phyloP scores from a whole-genome alignment of 2,797 vertebrate species.

The Microchirus variegatus region DNA sequence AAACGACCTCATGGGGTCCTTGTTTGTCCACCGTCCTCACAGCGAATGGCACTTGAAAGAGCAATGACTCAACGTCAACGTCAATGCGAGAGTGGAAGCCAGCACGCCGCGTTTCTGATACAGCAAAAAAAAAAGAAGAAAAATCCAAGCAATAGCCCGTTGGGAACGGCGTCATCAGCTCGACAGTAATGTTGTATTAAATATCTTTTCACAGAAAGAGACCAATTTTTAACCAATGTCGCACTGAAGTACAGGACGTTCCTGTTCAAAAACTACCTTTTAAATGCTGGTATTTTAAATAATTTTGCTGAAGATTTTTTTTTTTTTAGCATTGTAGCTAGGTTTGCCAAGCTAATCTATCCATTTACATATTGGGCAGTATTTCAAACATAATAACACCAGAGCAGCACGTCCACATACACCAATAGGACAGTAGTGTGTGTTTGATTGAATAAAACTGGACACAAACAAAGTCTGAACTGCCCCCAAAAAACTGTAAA shows the following conservation, averaged over 20 bases:
- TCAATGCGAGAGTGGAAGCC: neutral
- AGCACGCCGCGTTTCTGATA: neutral
- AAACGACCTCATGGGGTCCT: slow-evolving; percentile 38
- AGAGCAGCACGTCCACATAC: no score
- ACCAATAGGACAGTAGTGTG: no score
- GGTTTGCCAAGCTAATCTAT: no score
- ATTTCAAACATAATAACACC: no score
- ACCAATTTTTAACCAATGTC: neutral
- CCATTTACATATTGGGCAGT: no score
- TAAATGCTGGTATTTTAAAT: no score
- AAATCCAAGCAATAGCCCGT: neutral
- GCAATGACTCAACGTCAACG: slow-evolving; percentile 26
- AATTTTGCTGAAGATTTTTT: no score
- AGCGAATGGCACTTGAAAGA: slow-evolving; percentile 11
- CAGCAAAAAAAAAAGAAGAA: neutral
- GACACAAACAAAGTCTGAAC: no score
- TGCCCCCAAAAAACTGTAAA: no score
- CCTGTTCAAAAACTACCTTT: neutral
- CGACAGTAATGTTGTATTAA: neutral
- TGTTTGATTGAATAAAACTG: no score
- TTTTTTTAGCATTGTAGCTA: neutral
- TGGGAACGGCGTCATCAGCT: neutral
- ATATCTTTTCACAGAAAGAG: neutral
- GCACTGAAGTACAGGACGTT: neutral
- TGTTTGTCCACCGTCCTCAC: neutral